Evolutionary conservation across 1,140 invertebrate genomes (phyloP).

Genomic region (silkworm (Bombyx mori)): ASM3026992v2 NC_085133.1:6909501-6910000

Average conservation of each 20-base stretch:
- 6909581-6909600: constrained; percentile 51
- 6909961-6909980: constrained; percentile 52
- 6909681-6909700: constrained; percentile 59
- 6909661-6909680: constrained; percentile 70
- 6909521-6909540: constrained; percentile 65
- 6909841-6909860: constrained; percentile 70
- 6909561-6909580: constrained; percentile 46
- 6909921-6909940: constrained; percentile 60
- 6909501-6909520: constrained; percentile 53
- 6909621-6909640: constrained; percentile 65
- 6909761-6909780: constrained; percentile 43
- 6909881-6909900: constrained; percentile 68
- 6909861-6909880: constrained; percentile 69
- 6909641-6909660: constrained; percentile 63
- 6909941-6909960: constrained; percentile 36
- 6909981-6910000: constrained; percentile 54
- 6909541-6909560: constrained; percentile 49
- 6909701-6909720: constrained; percentile 55
- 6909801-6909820: constrained; percentile 67
- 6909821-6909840: constrained; percentile 71
- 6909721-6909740: constrained; percentile 61
- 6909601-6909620: constrained; percentile 66
- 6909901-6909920: constrained; percentile 59
- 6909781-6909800: constrained; percentile 58
- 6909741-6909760: constrained; percentile 69